phyloP scores from a whole-genome alignment of 2,797 vertebrate species.

The Gymnopithys bicolor region DNA sequence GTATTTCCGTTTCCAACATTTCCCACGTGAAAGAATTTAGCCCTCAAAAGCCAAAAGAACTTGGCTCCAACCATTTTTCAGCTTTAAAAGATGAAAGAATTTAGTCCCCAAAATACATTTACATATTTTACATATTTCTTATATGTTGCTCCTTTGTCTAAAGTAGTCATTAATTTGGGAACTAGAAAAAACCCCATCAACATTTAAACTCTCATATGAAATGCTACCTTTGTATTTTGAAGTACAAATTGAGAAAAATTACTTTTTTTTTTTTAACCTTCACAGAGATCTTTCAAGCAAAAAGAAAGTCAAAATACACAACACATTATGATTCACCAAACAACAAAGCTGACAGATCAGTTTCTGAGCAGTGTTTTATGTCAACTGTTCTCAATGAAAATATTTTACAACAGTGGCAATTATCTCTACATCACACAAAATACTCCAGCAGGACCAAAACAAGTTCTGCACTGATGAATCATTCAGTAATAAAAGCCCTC shows the following conservation, averaged over 20 bases:
- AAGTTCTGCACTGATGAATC: slow-evolving; percentile 54
- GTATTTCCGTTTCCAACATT: background rate
- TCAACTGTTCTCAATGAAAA: slow-evolving; percentile 51
- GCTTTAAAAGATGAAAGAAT: background rate
- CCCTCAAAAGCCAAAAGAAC: background rate
- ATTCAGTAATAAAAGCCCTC: slow-evolving; percentile 34
- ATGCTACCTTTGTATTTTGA: background rate
- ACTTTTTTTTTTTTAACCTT: background rate
- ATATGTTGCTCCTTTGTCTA: background rate
- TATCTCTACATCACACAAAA: slow-evolving; percentile 48
- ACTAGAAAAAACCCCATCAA: background rate
- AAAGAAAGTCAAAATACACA: slow-evolving; percentile 1
- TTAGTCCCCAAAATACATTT: background rate
- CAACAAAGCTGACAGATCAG: slow-evolving; percentile 46
- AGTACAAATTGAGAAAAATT: background rate
- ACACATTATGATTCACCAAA: slow-evolving; percentile 32
- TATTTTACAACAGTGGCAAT: slow-evolving; percentile 44
- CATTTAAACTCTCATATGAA: background rate
- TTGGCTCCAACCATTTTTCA: background rate
- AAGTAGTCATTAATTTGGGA: background rate
- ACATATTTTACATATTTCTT: background rate
- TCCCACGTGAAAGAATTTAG: background rate
- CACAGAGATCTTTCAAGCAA: background rate
- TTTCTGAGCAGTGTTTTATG: slow-evolving; percentile 49
- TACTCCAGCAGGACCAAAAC: slow-evolving; percentile 39